These are phyloP conservation scores for Acanthosepion esculentum DNA, from an alignment of 2,888 invertebrate genomes.

Conservation along the genomic window DNA sequence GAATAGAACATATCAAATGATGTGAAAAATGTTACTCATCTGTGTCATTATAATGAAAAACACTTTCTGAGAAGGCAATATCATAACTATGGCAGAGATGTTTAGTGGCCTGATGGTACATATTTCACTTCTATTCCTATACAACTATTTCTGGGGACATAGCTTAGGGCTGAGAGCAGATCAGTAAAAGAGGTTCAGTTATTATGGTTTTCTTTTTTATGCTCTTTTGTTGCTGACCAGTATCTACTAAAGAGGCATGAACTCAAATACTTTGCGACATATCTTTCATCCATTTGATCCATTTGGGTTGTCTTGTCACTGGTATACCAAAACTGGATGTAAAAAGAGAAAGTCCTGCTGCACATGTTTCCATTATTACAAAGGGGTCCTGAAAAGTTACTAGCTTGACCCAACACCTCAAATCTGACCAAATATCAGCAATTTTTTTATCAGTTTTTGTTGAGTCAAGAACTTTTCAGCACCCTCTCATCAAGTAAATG, in stretches of 20 bases:
- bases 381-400: too few species aligned
- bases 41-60: background rate
- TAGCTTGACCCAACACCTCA: too few species aligned
- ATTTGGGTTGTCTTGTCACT: background rate
- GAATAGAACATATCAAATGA: background rate
- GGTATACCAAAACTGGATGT: background rate
- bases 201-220: background rate
- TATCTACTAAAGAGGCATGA: too few species aligned
- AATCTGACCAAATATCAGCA: too few species aligned
- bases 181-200: background rate
- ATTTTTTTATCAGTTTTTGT: too few species aligned
- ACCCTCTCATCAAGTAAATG: too few species aligned
- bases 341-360: background rate
- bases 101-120: background rate
- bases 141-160: background rate
- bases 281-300: too few species aligned
- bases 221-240: too few species aligned
- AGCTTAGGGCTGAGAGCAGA: background rate
- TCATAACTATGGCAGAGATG: background rate
- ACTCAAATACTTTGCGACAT: too few species aligned
- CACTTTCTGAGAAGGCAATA: background rate
- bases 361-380: too few species aligned
- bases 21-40: background rate
- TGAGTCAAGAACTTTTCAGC: too few species aligned
- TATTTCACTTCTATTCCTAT: background rate